Percentiles rank a stretch among this genome's conserved stretches.
phyloP scores from a whole-genome alignment of 2,888 invertebrate genomes.

The Lepas anatifera region DNA sequence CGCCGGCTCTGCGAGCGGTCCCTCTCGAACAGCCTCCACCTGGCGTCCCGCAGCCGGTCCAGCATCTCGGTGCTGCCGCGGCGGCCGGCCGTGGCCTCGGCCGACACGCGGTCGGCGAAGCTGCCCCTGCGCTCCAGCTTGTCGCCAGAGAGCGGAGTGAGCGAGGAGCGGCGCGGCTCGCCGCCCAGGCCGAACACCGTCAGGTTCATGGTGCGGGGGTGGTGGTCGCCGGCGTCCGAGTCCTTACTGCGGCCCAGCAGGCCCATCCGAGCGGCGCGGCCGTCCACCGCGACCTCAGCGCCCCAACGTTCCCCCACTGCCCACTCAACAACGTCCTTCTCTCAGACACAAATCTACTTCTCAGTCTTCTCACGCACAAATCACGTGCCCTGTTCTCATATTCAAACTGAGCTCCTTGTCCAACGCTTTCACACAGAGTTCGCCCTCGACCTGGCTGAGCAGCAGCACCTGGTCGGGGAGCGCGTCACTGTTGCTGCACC shows the following conservation, averaged over 20 bases:
- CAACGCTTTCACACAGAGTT: too few species aligned
- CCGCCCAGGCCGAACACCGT: constrained; percentile 24
- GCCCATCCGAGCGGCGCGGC: not conserved
- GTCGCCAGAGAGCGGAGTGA: constrained; percentile 28
- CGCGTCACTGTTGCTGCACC: too few species aligned
- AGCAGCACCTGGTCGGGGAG: too few species aligned
- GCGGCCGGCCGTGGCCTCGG: not conserved
- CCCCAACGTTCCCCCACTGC: not conserved
- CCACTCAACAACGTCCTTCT: too few species aligned
- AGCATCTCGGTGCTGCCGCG: constrained; percentile 8
- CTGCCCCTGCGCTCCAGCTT: constrained; percentile 28
- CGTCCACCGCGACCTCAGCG: not conserved
- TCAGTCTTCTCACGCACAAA: too few species aligned
- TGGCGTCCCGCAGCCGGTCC: not conserved
- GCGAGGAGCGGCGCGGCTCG: constrained; percentile 29
- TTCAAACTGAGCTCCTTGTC: too few species aligned
- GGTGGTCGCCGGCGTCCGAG: too few species aligned
- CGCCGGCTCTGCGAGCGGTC: not conserved
- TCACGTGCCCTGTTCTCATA: too few species aligned
- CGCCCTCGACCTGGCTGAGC: too few species aligned
- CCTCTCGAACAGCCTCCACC: not conserved
- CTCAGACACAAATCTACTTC: too few species aligned
- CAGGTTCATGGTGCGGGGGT: not conserved
- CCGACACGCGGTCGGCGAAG: constrained; percentile 25
- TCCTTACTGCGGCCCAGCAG: too few species aligned